Evolutionary conservation across 1,140 invertebrate species (phyloP).

Genomic region (Camponotus vicinus): DNA sequence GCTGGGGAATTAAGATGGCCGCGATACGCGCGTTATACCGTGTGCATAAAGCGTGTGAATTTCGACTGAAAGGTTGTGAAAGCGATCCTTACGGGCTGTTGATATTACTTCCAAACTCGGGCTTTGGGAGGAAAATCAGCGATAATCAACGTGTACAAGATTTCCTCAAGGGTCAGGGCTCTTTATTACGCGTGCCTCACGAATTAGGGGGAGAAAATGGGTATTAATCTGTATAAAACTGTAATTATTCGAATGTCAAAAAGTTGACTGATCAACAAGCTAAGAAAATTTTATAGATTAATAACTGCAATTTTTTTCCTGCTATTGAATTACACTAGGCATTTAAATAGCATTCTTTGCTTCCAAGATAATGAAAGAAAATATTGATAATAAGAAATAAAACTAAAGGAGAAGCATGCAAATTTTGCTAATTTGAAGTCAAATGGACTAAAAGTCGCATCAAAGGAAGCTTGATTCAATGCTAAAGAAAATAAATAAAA

Average conservation of each 20-base stretch:
- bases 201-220: neutral
- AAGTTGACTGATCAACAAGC: too few species aligned
- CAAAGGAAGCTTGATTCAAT: neutral
- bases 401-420: neutral
- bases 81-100: neutral
- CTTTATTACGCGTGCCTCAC: neutral
- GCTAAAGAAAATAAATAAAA: neutral
- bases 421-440: neutral
- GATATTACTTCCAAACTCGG: neutral
- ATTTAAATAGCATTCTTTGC: neutral
- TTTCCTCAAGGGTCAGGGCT: too few species aligned
- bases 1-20: slow-evolving; percentile 83
- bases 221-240: neutral
- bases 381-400: neutral
- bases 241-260: too few species aligned
- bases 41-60: slow-evolving; percentile 57
- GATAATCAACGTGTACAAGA: neutral
- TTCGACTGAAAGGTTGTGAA: slow-evolving; percentile 36
- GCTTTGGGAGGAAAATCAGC: neutral
- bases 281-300: too few species aligned
- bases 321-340: too few species aligned
- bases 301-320: too few species aligned
- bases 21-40: slow-evolving; percentile 76
- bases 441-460: neutral
- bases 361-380: neutral